A percentile compares a stretch with the other conserved stretches of the same genome.
Evolutionary conservation across 2,113 vertebrate species (phyloP).

Genomic region (Aegithalos caudatus): DNA sequence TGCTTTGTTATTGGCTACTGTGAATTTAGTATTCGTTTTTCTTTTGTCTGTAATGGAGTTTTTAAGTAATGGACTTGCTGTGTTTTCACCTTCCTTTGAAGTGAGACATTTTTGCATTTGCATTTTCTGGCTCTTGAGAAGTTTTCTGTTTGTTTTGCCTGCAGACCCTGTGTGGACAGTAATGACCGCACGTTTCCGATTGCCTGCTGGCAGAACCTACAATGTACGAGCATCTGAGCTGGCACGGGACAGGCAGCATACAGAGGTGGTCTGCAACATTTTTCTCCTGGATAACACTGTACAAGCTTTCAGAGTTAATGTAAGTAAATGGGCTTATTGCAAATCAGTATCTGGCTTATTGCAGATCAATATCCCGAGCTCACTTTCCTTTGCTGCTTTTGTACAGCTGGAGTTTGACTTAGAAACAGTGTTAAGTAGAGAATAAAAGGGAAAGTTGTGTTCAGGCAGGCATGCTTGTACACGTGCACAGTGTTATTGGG

Average conservation of each 20-base stretch:
- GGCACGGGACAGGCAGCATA: conserved; percentile 97
- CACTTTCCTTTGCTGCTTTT: background rate
- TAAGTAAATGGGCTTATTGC: conserved; percentile 72
- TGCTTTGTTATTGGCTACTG: background rate
- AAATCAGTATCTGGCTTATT: background rate
- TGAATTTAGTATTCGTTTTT: background rate
- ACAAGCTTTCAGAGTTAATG: conserved; percentile 93
- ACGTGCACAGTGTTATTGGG: background rate
- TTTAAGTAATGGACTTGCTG: background rate
- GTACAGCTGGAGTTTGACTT: background rate
- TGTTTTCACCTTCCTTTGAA: background rate
- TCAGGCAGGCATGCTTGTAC: background rate
- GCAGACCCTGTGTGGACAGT: conserved; percentile 93
- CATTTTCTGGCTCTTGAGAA: background rate
- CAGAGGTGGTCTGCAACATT: conserved; percentile 95
- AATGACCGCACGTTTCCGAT: conserved; percentile 99
- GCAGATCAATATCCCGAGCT: accelerated
- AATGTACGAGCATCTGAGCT: conserved; percentile 99
- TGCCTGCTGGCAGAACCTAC: conserved; percentile 99
- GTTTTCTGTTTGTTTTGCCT: background rate
- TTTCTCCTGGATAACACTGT: conserved; percentile 96
- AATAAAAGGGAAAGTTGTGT: background rate
- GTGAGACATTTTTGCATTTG: background rate
- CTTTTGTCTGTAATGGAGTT: background rate
- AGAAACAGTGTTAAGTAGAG: background rate